Base-by-base conservation (phyloP, 30 jellyfish, hydroid and myxozoan species). In the Phacellophora camtschatica region DNA sequence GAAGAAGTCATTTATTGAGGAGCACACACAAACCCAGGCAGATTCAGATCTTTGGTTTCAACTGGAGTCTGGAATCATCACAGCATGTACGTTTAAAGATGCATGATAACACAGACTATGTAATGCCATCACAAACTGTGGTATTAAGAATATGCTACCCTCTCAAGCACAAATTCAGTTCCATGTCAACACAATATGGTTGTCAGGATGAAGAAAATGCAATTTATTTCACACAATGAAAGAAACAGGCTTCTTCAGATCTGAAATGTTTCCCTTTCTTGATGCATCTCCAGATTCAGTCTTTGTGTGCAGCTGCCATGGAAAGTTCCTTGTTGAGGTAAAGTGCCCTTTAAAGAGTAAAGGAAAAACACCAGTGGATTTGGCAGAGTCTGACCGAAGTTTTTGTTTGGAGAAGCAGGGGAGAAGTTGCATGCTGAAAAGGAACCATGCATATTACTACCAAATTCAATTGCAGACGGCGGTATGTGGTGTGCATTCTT, bases 251-350 rank as follows among this genome's bases (percentile, higher is more conserved):
- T 56, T 45, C 19, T 45, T 1, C 58, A 45, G 58, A 45, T 45
- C 58, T 4, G 42, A 32, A 5, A 22, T 32, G 39, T 41, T 8
- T 15, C 65, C 46, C 16, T 30, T 37, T 18, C 70, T 35, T 66
- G 81, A 68, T n/a, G 65, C 65, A 16, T 66, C 81, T 19, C 58
- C 81, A 15, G 81, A 66, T 66, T 5, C 81, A 30, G n/a, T 66
- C 5, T 24, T 36, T 16, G 12, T 68, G 5, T 66, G 65, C 20
- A 34, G 28, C 2, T 35, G 81, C 42, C 63, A 37, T 66, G 81
- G 65, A 20, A 43, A 33, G 19, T 66, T 66, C 2, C 13, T 42
- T 16, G 49, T 66, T 20, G 81, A 66, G 28, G 49, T 66, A 4
- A 66, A 66, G 73, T 66, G 81, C 37, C 81, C 81, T 43, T 61